Conservation (phyloP, 1,140 invertebrate genomes). For the Trichoplusia ni region DNA sequence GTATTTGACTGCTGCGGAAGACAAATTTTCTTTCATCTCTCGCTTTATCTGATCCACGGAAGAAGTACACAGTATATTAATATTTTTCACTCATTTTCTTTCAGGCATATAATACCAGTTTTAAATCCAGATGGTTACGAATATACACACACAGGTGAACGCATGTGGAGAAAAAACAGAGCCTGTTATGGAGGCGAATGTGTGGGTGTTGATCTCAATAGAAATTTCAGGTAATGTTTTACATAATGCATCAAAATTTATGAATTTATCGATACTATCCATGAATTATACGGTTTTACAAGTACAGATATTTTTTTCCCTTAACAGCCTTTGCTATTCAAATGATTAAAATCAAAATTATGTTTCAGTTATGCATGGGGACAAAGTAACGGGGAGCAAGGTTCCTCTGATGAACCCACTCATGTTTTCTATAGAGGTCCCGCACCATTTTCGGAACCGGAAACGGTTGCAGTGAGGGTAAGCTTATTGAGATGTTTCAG, state of each 20-base stretch:
- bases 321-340: neutral
- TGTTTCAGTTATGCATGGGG: conserved; percentile 87
- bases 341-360: conserved; percentile 36
- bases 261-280: too few relatives aligned
- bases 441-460: conserved; percentile 94
- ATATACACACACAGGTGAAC: conserved; percentile 87
- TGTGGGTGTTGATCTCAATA: conserved; percentile 90
- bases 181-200: conserved; percentile 82
- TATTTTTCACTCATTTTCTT: neutral
- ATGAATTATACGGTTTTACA: too few relatives aligned
- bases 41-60: too few relatives aligned
- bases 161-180: conserved; percentile 93
- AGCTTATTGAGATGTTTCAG: conserved; percentile 1
- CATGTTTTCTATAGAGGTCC: conserved; percentile 94
- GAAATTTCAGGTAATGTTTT: conserved; percentile 85
- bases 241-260: neutral
- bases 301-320: too few relatives aligned
- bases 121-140: conserved; percentile 94
- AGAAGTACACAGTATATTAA: too few relatives aligned
- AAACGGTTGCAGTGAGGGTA: conserved; percentile 87
- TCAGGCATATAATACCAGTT: conserved; percentile 87
- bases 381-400: conserved; percentile 81
- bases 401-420: conserved; percentile 92
- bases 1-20: too few relatives aligned
- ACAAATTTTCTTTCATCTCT: too few relatives aligned